phyloP scores from a whole-genome alignment of 1,140 invertebrate species.

The Lucilia cuprina region DNA sequence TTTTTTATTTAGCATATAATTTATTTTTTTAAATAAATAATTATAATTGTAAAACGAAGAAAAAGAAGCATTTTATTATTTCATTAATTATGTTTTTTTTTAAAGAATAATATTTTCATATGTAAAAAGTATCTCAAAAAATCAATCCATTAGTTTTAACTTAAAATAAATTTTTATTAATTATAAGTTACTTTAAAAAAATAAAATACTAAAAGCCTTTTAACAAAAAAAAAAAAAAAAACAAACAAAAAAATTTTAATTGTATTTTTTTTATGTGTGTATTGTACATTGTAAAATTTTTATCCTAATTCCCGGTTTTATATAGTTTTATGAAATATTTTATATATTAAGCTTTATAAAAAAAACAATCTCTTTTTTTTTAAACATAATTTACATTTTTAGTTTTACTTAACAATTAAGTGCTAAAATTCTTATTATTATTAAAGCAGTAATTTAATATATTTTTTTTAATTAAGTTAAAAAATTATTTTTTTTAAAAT shows the following conservation, averaged over 20 bases:
- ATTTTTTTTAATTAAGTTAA: neutral
- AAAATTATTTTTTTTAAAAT: neutral
- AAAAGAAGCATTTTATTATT: neutral
- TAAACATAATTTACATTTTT: neutral
- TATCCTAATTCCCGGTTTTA: neutral
- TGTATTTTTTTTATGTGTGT: constrained; percentile 17
- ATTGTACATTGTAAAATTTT: constrained; percentile 2
- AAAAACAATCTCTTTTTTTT: neutral
- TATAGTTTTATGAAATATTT: neutral
- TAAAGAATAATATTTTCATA: neutral
- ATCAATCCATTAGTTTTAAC: neutral
- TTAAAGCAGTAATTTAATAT: neutral
- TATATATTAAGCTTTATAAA: neutral
- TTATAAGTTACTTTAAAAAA: neutral
- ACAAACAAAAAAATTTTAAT: neutral
- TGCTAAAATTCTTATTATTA: neutral
- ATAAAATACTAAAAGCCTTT: constrained; percentile 8
- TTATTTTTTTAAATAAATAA: neutral
- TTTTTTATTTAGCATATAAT: neutral
- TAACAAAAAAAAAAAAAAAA: neutral
- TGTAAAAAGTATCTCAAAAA: constrained; percentile 33
- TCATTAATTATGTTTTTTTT: neutral
- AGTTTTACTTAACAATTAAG: neutral
- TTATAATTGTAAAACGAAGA: too few species aligned
- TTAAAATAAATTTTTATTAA: neutral